phyloP scores from a whole-genome alignment of 2,888 invertebrate species.

The Nipponacmea schrenckii region DNA sequence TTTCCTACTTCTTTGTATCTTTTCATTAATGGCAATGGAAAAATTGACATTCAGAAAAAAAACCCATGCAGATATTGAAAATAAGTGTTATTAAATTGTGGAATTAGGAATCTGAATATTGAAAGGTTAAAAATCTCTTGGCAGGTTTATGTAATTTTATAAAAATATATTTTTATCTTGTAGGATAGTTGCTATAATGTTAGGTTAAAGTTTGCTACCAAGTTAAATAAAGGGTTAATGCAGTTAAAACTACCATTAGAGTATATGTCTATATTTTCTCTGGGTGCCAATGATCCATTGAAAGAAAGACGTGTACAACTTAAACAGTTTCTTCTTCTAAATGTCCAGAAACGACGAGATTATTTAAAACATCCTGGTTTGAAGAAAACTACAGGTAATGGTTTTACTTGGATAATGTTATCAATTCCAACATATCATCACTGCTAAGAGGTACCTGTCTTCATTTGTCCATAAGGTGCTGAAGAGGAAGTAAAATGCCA shows the following conservation, averaged over 20 bases:
- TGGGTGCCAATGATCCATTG: constrained; percentile 89
- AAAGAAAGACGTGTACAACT: constrained; percentile 75
- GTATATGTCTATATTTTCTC: constrained; percentile 94
- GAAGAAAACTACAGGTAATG: background rate
- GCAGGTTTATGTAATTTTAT: background rate
- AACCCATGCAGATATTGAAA: too few species aligned
- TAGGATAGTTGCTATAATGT: constrained; percentile 73
- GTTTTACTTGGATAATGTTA: too few species aligned
- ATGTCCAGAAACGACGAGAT: constrained; percentile 88
- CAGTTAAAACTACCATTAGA: constrained; percentile 81
- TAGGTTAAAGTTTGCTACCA: constrained; percentile 86
- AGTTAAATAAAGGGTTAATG: constrained; percentile 89
- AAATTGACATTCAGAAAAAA: too few species aligned
- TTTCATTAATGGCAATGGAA: too few species aligned
- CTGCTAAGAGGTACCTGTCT: too few species aligned
- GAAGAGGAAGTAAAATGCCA: too few species aligned
- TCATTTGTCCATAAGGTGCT: too few species aligned
- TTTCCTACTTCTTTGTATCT: too few species aligned
- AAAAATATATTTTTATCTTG: constrained; percentile 17
- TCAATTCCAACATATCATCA: too few species aligned
- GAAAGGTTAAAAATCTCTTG: too few species aligned
- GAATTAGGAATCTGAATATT: too few species aligned
- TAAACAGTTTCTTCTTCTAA: constrained; percentile 85
- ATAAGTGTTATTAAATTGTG: too few species aligned
- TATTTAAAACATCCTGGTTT: constrained; percentile 77